phyloP scores from a whole-genome alignment of 2,797 vertebrate genomes.

The Pseudomugil tenellus region DNA sequence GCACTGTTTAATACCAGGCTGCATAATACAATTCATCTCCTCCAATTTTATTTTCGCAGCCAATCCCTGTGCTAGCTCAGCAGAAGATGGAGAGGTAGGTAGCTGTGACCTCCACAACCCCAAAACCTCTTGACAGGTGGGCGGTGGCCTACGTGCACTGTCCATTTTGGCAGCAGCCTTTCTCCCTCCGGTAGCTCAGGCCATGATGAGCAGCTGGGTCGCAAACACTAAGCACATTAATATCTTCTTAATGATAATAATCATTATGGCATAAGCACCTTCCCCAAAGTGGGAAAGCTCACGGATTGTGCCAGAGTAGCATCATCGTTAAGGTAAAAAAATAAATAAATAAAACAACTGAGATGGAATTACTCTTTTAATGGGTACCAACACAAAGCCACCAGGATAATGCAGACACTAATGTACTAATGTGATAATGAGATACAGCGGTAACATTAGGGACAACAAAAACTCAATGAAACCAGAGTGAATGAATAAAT shows the following conservation, averaged over 20 bases:
- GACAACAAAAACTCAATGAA: slow-evolving; percentile 64
- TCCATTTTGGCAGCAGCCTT: slow-evolving; percentile 74
- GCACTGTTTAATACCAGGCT: slow-evolving; percentile 34
- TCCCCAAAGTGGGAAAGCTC: slow-evolving; percentile 94
- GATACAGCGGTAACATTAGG: slow-evolving; percentile 70
- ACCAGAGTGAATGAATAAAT: slow-evolving; percentile 70
- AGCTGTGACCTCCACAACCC: slow-evolving; percentile 89
- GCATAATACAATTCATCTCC: slow-evolving; percentile 54
- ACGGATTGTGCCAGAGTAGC: slow-evolving; percentile 79
- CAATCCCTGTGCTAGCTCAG: slow-evolving; percentile 53
- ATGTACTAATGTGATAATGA: slow-evolving; percentile 80
- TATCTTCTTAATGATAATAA: slow-evolving; percentile 99
- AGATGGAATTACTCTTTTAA: slow-evolving; percentile 80
- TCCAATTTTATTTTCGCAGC: slow-evolving; percentile 56
- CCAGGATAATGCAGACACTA: slow-evolving; percentile 75
- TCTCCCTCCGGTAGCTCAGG: slow-evolving; percentile 84
- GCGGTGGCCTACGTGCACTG: slow-evolving; percentile 84
- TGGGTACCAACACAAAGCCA: slow-evolving; percentile 77
- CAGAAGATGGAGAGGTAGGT: slow-evolving; percentile 82
- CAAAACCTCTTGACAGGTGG: slow-evolving; percentile 86
- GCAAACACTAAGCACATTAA: slow-evolving; percentile 99
- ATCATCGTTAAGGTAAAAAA: slow-evolving; percentile 77
- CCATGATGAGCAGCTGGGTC: slow-evolving; percentile 99
- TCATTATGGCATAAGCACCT: slow-evolving; percentile 99
- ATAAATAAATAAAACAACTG: slow-evolving; percentile 50